Base-by-base conservation (phyloP, 2,888 invertebrate species). In the Mallateleia sp. region DNA sequence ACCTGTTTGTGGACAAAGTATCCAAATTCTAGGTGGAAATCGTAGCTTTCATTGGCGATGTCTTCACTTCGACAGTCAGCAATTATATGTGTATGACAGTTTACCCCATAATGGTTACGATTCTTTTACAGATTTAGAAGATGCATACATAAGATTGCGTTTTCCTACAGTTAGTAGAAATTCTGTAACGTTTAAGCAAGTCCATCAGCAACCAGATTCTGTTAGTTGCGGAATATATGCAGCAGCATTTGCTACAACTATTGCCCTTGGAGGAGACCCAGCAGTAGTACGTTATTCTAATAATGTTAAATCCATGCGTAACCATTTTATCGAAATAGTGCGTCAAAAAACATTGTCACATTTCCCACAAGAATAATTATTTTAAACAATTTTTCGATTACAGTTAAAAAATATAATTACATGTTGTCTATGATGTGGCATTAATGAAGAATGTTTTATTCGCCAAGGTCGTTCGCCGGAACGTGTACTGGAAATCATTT, bases 201-300 rank as follows among this genome's bases (percentile, higher is more conserved):
- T 38, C 2, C 38, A 38, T 2, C 38, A 38, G 6, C 38, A 38
- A 38, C 8, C 38, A 2, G 38, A 38, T 38, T 2, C 2, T 38
- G 14, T 38, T 38, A 9, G 8, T 38, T 38, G 38, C 11, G 54
- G 69, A 2, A n/a, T 69, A 24, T 54, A 18, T 24, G 80, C 88
- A 6, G 83, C 82, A 20, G 89, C 89, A 32, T 89, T 86, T 52
- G 88, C 28, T 8, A 28, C 79, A 45, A 83, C 84, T 11, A 28
- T 89, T 20, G 83, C 77, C 14, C 60, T 81, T 1, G 82, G 79
- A 15, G 67, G 77, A 28, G 62, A 89, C 72, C 69, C 69, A 2
- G 14, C 11, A 9, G 38, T 2, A 38, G 38, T 9, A 38, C 6
- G 14, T 38, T 38, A 38, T 38, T 28, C 28, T 6, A 28, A 28